Evolutionary conservation across 2,888 invertebrate species (phyloP).

Genomic region (Eupithecia pulchellata): DNA sequence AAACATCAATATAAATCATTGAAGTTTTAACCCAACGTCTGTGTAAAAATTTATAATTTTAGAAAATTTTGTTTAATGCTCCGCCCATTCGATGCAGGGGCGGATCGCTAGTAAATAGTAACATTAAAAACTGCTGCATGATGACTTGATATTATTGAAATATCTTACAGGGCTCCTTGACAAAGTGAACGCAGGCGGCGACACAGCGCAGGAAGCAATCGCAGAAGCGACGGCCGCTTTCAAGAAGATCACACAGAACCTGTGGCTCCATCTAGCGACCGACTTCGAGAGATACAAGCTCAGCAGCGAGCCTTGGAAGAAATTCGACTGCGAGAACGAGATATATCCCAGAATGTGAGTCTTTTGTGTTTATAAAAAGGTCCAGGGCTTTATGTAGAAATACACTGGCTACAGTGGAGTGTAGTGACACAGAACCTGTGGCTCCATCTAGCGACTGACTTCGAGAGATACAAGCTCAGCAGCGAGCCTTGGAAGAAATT

Average conservation of each 20-base stretch:
- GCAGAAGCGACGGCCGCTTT: slow-evolving; percentile 86
- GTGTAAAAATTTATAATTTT: no score
- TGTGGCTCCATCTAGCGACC: slow-evolving; percentile 90
- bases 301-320: slow-evolving; percentile 84
- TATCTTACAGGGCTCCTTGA: slow-evolving; percentile 78
- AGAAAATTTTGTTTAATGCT: no score
- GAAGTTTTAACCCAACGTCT: no score
- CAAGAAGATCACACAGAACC: slow-evolving; percentile 83
- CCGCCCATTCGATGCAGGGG: no score
- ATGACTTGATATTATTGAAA: not conserved
- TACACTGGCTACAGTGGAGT: no score
- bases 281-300: slow-evolving; percentile 87
- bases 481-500: slow-evolving; percentile 84
- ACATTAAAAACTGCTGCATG: no score
- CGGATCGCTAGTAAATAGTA: no score
- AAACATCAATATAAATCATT: no score
- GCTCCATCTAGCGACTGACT: slow-evolving; percentile 90
- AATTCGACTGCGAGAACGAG: slow-evolving; percentile 64
- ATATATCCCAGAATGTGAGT: slow-evolving; percentile 63
- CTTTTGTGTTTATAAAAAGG: not conserved
- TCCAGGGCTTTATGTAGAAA: no score
- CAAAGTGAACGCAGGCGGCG: slow-evolving; percentile 80
- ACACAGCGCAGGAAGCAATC: slow-evolving; percentile 74
- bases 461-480: slow-evolving; percentile 85
- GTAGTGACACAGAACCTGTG: slow-evolving; percentile 85